Conservation (phyloP, 2,888 invertebrate species). For the Lochmaea crataegi region DNA sequence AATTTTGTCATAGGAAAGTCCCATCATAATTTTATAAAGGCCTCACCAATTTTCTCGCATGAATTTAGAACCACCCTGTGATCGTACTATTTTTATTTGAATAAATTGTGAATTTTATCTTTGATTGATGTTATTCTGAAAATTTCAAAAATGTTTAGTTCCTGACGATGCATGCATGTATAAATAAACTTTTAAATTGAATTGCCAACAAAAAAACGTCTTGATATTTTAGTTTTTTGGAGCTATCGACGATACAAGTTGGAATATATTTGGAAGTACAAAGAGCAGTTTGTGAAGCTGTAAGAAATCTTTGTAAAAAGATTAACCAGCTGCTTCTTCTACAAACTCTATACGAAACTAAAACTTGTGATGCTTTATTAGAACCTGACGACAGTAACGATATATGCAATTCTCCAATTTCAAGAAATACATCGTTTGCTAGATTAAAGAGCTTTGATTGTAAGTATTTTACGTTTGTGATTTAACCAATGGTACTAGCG, state of each 20-base stretch:
- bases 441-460: constrained; percentile 62
- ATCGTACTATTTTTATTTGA: too few species aligned
- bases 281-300: constrained; percentile 67
- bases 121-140: too few species aligned
- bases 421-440: constrained; percentile 56
- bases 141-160: not conserved
- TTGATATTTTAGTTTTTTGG: constrained; percentile 65
- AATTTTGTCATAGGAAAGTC: too few species aligned
- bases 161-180: not conserved
- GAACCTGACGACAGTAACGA: constrained; percentile 70
- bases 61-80: too few species aligned
- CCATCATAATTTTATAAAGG: too few species aligned
- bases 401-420: constrained; percentile 51
- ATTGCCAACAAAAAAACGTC: not conserved
- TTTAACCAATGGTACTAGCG: not conserved
- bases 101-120: too few species aligned
- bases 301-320: constrained; percentile 71
- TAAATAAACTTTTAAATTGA: not conserved
- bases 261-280: constrained; percentile 68
- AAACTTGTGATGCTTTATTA: constrained; percentile 74
- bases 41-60: too few species aligned
- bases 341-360: constrained; percentile 75
- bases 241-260: constrained; percentile 68
- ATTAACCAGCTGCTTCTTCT: constrained; percentile 78
- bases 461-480: constrained; percentile 40